Base-by-base conservation (phyloP, 2,888 invertebrate genomes). In the Hemicrepidius hirtus region DNA sequence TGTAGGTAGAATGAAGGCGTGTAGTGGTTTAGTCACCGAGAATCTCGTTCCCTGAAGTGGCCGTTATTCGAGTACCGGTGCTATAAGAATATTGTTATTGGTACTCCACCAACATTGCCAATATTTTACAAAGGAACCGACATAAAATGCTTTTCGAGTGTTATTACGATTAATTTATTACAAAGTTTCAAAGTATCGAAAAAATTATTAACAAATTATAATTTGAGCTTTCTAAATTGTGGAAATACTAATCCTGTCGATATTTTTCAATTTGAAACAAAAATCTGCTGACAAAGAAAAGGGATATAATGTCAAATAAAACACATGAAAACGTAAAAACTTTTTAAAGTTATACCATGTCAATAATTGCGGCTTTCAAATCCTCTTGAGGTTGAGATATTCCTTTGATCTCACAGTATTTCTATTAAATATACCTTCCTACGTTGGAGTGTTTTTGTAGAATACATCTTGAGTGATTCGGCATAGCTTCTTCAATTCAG, bases 11-110 rank as follows among this genome's bases (percentile, higher is more conserved):
- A 75, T 69, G 65, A 69, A 71, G 75, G 68, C 72, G 67, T 72
- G 75, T 71, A 75, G 72, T 75, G 69, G 75, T 75, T 75, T 75
- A 75, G 75, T 75, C 72, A 73, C 64, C 65, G 66, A 65, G 71
- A 69, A 72, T 71, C 72, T 75, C 75, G 72, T 75, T 75, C 66
- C 75, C 73, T 59, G 63, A 72, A 75, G 75, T 75, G 75, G 75
- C 65, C 63, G 69, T 75, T 75, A 72, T 64, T 71, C 63, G 55
- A 69, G 65, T 59, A 73, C 63, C 59, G 50, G 53, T 37, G 59
- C 64, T 60, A 49, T 72, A 75, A 73, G 75, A 72, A 75, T 75
- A 72, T 72, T 72, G 72, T 75, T 75, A 75, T 75, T 72, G 72
- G 60, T 66, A 69, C 71, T 72, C 64, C 20, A 32, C 49, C 44